phyloP scores from a whole-genome alignment of 2,113 vertebrate genomes.

The Lethenteron camtschaticum region DNA sequence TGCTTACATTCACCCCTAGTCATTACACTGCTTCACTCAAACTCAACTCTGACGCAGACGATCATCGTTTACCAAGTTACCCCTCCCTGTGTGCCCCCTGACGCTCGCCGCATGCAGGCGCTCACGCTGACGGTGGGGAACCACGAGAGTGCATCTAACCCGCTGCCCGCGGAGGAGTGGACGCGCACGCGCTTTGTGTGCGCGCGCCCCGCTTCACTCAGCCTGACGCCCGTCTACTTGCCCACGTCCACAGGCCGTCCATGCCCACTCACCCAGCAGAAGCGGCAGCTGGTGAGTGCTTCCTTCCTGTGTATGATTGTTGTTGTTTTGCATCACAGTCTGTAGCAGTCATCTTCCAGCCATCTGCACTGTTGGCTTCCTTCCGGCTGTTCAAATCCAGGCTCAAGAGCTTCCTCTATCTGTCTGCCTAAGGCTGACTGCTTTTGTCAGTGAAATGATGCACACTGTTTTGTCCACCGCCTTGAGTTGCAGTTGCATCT shows the following conservation, averaged over 20 bases:
- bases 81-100: too few species aligned
- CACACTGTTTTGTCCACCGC: too few species aligned
- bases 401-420: background rate
- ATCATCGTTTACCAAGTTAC: too few species aligned
- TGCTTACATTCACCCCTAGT: too few species aligned
- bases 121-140: conserved; percentile 57
- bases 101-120: conserved; percentile 23
- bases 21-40: too few species aligned
- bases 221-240: conserved; percentile 44
- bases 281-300: conserved; percentile 58
- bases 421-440: background rate
- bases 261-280: conserved; percentile 69
- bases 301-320: background rate
- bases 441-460: background rate
- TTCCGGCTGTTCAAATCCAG: background rate
- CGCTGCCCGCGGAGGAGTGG: conserved; percentile 44
- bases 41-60: too few species aligned
- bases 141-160: conserved; percentile 49
- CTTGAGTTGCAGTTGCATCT: too few species aligned
- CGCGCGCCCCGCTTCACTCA: conserved; percentile 41
- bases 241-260: conserved; percentile 49
- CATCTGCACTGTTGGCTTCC: background rate
- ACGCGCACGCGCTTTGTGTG: conserved; percentile 55
- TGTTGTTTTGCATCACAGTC: background rate
- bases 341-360: background rate